A percentile compares a stretch with the other conserved stretches of the same genome.
Evolutionary conservation across 1,140 invertebrate genomes (phyloP).

Genomic region (Lepidurus arcticus): DNA sequence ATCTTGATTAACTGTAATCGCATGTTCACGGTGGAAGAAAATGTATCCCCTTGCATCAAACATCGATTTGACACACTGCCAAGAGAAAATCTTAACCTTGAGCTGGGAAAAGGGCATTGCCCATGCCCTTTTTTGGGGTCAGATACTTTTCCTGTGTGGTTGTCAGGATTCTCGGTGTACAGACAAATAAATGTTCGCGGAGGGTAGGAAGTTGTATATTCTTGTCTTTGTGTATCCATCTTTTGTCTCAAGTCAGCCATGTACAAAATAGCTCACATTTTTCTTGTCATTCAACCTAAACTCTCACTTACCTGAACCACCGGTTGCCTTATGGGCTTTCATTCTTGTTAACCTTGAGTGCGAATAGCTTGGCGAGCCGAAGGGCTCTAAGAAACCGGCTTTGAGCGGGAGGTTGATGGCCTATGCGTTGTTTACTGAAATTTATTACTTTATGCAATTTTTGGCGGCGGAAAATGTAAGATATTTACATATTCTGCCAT

Average conservation of each 20-base stretch:
- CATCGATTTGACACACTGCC: neutral
- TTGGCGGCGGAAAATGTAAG: neutral
- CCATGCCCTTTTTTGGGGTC: slow-evolving; percentile 5
- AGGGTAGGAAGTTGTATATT: too few relatives aligned
- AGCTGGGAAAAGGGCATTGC: neutral
- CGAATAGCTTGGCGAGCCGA: neutral
- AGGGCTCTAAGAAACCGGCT: neutral
- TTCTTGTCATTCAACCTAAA: too few relatives aligned
- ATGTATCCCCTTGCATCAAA: neutral
- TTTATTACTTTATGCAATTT: too few relatives aligned
- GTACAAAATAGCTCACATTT: too few relatives aligned
- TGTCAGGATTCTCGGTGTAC: too few relatives aligned
- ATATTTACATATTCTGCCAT: neutral
- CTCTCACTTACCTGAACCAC: too few relatives aligned
- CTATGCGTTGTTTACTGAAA: neutral
- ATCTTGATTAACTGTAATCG: too few relatives aligned
- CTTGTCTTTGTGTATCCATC: too few relatives aligned
- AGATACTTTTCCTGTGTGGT: neutral
- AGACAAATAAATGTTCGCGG: too few relatives aligned
- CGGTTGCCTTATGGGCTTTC: neutral
- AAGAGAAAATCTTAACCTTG: neutral
- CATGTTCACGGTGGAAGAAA: neutral
- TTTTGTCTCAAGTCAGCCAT: too few relatives aligned
- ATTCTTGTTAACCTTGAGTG: slow-evolving; percentile 5
- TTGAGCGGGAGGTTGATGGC: neutral